Base-by-base conservation (phyloP, 2,797 vertebrate species). In the Champsocephalus esox region DNA sequence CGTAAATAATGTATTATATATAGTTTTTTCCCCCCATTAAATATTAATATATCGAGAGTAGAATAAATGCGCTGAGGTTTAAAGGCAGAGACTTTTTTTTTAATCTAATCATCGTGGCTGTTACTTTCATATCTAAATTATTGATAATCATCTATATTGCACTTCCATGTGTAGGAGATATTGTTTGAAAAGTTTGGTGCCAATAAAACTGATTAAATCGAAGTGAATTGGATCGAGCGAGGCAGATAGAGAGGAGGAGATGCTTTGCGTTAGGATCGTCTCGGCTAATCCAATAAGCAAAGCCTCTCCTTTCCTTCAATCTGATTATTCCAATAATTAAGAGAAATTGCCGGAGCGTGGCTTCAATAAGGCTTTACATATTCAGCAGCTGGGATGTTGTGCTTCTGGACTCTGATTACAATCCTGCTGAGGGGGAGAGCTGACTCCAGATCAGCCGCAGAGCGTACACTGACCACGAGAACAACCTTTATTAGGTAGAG, bases 251-350 rank as follows among this genome's bases (percentile, higher is more conserved):
- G 75, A 64, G 48, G 69, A 76, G 60, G 65, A 84, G 79, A 70
- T 12, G 82, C 75, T 60, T 75, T 57, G 70, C 66, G 69, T 82
- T 79, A 17, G 81, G 81, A 88, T 83, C 72, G 50, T 81, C 84
- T 81, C 74, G 0, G 62, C 67, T 93, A 93, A 93, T 93, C 88
- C 90, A 92, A 92, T 93, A 89, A 91, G 75, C 21, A 77, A 67
- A 87, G 84, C 88, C 68, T 85, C 82, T 87, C 80, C 72, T 85
- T 87, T 81, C 80, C 83, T 87, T 87, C 81, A 82, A 94, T 94
- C 87, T 83, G 89, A 94, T 94, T 92, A 91, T 90, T 90, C 73
- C 70, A 82, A 92, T 89, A 91, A 94, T 94, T 92, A 92, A 92
- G 92, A 91, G 91, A 88, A 92, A 92, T 89, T 88, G 87, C 80